Evolutionary conservation across 2,888 invertebrate species (phyloP), one percentile per base, ranked within the genome.

Genomic region (Trilocha varians): DNA sequence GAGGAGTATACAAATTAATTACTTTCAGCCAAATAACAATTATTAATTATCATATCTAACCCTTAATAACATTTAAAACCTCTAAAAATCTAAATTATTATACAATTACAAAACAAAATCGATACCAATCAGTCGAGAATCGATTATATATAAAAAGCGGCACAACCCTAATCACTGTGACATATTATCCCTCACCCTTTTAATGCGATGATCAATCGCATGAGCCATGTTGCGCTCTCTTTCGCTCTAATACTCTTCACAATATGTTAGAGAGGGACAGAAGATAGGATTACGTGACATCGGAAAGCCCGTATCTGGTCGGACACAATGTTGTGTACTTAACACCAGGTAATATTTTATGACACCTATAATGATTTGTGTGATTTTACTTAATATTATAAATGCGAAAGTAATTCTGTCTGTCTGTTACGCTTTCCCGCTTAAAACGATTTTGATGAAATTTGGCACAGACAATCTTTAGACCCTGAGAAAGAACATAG

Each of bases 231-330:
- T 16, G 32, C 32, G 18, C 2, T 36, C 16, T 16, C 15, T 38
- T 25, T 38, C 35, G 25, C 32, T 34, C 38, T 35, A 25, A 25
- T 38, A 9, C 13, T 16, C 18, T 14, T 8, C 17, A 16, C 15
- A 16, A 13, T 3, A 16, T 13, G 43, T 38, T 34, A 16, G 40
- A 44, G 32, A 25, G 41, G 18, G 35, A 38, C 15, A 35, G n/a
- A 9, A 38, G 16, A 38, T 13, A 17, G 42, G 35, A 42, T 42
- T 42, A 42, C 32, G 42, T 34, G 32, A 16, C 32, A 34, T 40
- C 34, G 36, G 34, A 34, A 33, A 32, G 34, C 17, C 33, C 34
- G 39, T 41, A 38, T 41, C 41, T 17, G 25, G 37, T 41, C 37
- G 37, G 34, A 33, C 34, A 34, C 36, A 18, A 2, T 11, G 18